These are phyloP conservation scores for Brachystomella parvula DNA, from an alignment of 1,140 invertebrate genomes.

Conservation along the genomic window DNA sequence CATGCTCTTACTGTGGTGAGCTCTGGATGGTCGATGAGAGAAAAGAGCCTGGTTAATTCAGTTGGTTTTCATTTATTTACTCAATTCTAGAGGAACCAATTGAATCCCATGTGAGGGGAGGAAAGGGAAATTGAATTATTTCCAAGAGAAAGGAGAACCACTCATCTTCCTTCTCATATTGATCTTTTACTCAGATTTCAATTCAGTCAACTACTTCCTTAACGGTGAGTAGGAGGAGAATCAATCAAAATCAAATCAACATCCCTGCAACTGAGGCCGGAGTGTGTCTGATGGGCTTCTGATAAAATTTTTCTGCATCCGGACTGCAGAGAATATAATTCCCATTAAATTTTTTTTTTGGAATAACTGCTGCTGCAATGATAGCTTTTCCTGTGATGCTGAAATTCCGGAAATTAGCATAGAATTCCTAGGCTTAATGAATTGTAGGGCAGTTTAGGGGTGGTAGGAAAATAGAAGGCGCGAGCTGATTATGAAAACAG, in stretches of 20 bases:
- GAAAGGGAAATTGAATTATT: conserved; percentile 1
- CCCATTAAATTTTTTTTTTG: neutral
- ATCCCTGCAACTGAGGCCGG: neutral
- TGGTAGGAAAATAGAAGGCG: neutral
- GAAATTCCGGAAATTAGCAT: neutral
- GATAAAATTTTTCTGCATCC: neutral
- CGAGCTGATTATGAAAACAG: neutral
- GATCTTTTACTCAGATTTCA: neutral
- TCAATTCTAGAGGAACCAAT: conserved; percentile 3
- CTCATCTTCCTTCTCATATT: neutral
- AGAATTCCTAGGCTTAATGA: too few relatives aligned
- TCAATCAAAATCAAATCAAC: conserved; percentile 7
- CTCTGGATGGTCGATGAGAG: neutral
- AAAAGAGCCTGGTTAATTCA: conserved; percentile 3
- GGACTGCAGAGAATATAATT: neutral
- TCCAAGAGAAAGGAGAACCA: neutral
- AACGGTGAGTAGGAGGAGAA: neutral
- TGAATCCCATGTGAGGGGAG: conserved; percentile 12
- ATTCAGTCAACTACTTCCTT: neutral
- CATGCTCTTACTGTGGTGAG: neutral
- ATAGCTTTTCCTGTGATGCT: neutral
- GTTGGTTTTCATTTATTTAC: conserved; percentile 10
- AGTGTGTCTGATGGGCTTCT: neutral
- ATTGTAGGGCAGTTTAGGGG: too few relatives aligned
- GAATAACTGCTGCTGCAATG: neutral